These are phyloP conservation scores for Himalopsyche anomala DNA, from an alignment of 2,888 invertebrate genomes.

Conservation along the genomic window DNA sequence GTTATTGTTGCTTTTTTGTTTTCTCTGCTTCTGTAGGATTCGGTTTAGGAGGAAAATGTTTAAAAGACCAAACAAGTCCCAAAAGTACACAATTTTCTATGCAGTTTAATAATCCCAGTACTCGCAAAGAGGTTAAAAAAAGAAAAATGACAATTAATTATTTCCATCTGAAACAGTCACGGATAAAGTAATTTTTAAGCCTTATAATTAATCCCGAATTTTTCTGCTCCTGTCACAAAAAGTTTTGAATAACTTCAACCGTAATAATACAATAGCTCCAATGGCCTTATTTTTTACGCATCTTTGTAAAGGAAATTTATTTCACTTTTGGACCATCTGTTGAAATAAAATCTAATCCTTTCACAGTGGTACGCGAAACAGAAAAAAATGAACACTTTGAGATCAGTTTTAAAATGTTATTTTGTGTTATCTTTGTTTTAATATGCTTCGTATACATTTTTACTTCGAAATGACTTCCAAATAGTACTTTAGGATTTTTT, in stretches of 20 bases:
- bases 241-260: constrained; percentile 20
- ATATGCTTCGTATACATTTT: no score
- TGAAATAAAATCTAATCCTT: background rate
- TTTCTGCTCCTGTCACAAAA: constrained; percentile 22
- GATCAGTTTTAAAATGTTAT: no score
- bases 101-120: no score
- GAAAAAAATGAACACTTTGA: background rate
- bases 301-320: background rate
- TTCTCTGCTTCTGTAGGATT: no score
- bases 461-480: no score
- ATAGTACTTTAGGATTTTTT: no score
- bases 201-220: constrained; percentile 34
- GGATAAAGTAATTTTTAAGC: constrained; percentile 22
- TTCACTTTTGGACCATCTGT: background rate
- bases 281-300: background rate
- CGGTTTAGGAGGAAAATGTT: no score
- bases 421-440: no score
- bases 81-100: no score
- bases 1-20: no score
- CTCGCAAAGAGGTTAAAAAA: no score
- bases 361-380: background rate
- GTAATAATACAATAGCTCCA: constrained; percentile 5
- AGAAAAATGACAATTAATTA: constrained; percentile 37
- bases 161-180: constrained; percentile 7
- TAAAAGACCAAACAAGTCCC: no score